Evolutionary conservation across 2,888 invertebrate genomes (phyloP), one percentile per base, ranked within the genome.

Genomic region (Drosophila quinaria): DNA sequence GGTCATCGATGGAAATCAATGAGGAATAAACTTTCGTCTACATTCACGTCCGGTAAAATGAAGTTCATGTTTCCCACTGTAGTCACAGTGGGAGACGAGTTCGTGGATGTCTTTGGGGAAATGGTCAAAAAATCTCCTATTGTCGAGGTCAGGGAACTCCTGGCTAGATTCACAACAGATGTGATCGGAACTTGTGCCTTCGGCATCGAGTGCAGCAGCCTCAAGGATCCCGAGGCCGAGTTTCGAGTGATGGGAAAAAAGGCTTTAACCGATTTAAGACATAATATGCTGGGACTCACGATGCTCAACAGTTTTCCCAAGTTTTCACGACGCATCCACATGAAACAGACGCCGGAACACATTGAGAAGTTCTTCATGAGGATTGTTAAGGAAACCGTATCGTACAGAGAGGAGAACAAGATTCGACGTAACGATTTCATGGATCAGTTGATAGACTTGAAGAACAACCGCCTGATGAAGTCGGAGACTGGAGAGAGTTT

Each of bases 41-140:
- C 93, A 0, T 94, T 94, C 66, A 93, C 93, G 0, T 92, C 93
- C 0, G 93, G 93, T 5, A 94, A 94, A 84, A 93, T 94, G 90
- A 94, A 93, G 76, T 83, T 75, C 49, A 93, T 94, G 93, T 93
- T 92, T 63, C 90, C 91, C 8, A 90, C 91, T 0, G 80, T 93
- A 5, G 66, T 87, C 0, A 71, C 74, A 10, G 78, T 90, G 39
- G 66, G 74, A 1, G 51, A 82, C 1, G 83, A 90, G 4, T 87
- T 91, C 25, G 58, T 71, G 4, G 55, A 79, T 0, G 90, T 87
- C 0, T 72, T 91, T 4, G 74, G 50, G 3, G 56, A 84, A 3
- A 49, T 73, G 60, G 66, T 74, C 4, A 49, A 63, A 0, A 66
- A 76, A 37, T 60, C 58, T 0, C 10, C 75, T 0, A 2, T 59